Evolutionary conservation across 2,113 vertebrate genomes (phyloP).

Genomic region (Felis chaus): DNA sequence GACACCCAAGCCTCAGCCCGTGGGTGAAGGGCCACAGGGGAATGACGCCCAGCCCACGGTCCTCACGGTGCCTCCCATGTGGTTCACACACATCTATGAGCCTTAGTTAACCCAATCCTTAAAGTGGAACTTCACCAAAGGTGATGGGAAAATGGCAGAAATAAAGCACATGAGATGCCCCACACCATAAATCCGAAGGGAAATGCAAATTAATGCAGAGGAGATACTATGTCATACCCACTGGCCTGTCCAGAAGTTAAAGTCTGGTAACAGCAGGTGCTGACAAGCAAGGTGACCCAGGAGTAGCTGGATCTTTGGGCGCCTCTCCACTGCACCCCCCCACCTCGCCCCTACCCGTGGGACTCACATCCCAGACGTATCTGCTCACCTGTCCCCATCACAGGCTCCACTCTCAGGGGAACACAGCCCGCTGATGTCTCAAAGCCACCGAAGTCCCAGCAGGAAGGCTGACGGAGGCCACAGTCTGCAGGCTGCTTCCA

Average conservation of each 20-base stretch:
- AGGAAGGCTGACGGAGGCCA: too few relatives aligned
- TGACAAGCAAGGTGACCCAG: background rate
- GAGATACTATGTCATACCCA: background rate
- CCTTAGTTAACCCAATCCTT: background rate
- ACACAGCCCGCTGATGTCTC: too few relatives aligned
- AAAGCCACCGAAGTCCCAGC: background rate
- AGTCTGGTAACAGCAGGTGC: background rate
- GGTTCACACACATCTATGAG: background rate
- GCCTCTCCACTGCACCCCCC: background rate
- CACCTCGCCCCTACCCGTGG: background rate
- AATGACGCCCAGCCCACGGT: background rate
- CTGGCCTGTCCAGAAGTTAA: background rate
- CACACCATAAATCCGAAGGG: too few relatives aligned
- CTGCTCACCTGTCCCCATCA: background rate
- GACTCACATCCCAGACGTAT: background rate
- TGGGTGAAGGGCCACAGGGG: background rate
- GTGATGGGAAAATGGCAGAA: too few relatives aligned
- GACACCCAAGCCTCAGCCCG: background rate
- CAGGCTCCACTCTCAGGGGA: background rate
- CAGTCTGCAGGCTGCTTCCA: background rate
- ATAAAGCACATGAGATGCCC: too few relatives aligned
- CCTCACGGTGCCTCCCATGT: background rate
- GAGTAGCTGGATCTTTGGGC: too few relatives aligned
- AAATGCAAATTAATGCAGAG: background rate
- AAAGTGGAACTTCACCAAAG: background rate